A percentile compares a stretch with the other conserved stretches of the same genome.
phyloP scores from a whole-genome alignment of 2,113 vertebrate species.

The Theristicus caerulescens region DNA sequence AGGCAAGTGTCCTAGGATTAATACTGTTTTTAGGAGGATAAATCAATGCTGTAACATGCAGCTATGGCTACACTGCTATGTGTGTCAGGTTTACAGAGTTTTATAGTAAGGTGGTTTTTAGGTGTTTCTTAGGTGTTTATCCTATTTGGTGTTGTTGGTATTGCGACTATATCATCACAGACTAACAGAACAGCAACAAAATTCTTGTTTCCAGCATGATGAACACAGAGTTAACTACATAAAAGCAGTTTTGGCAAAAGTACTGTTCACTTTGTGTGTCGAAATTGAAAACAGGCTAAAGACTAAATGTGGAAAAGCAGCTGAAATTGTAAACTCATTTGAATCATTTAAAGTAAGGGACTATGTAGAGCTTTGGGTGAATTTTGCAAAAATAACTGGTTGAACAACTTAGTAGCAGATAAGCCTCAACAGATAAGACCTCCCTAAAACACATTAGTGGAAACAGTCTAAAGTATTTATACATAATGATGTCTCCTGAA shows the following conservation, averaged over 20 bases:
- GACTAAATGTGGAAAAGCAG: conserved; percentile 23
- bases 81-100: not conserved
- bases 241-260: conserved; percentile 27
- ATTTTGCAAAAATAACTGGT: not conserved
- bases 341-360: not conserved
- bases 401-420: not conserved
- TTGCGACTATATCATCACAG: not conserved
- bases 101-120: not conserved
- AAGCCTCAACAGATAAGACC: conserved; percentile 17
- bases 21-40: not conserved
- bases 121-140: not conserved
- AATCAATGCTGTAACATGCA: not conserved
- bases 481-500: not conserved
- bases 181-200: not conserved
- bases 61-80: not conserved
- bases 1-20: not conserved
- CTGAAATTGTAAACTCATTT: conserved; percentile 26
- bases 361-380: not conserved
- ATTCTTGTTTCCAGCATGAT: not conserved
- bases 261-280: not conserved
- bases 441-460: not conserved
- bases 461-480: conserved; percentile 42
- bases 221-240: conserved; percentile 1
- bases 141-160: not conserved
- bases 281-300: not conserved